Percentiles rank a stretch among this genome's conserved stretches.
Conservation (phyloP, 2,888 invertebrate species). For the Orchesella flavescens region DNA sequence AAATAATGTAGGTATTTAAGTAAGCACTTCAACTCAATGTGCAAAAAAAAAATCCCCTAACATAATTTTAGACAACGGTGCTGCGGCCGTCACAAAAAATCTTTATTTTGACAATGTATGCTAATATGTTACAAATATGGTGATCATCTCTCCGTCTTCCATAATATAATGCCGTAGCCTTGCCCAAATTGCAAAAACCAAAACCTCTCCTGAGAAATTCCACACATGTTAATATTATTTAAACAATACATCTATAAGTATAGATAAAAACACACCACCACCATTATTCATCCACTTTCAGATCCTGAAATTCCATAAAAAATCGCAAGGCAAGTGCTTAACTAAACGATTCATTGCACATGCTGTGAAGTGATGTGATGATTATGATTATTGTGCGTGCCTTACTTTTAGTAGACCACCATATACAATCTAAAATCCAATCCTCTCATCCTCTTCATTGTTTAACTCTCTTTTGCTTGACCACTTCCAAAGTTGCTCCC, state of each 20-base stretch:
- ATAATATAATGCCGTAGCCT: background rate
- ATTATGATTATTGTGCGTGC: background rate
- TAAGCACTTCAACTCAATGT: background rate
- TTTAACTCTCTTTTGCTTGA: background rate
- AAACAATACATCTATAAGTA: background rate
- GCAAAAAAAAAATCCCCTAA: too few relatives aligned
- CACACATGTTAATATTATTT: background rate
- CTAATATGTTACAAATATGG: conserved; percentile 15
- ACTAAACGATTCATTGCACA: background rate
- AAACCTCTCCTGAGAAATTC: conserved; percentile 25
- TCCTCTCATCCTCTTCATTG: background rate
- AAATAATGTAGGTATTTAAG: background rate
- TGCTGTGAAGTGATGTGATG: background rate
- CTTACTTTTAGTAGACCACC: background rate
- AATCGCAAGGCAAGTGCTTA: background rate
- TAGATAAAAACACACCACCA: background rate
- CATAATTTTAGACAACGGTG: background rate
- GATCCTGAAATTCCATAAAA: conserved; percentile 28
- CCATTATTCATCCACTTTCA: conserved; percentile 22
- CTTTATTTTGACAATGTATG: background rate
- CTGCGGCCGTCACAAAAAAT: too few relatives aligned
- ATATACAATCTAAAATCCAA: too few relatives aligned
- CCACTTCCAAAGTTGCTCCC: background rate
- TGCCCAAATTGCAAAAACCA: background rate
- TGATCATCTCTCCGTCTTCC: background rate